These are phyloP conservation scores for Macrophya annulata DNA, from an alignment of 2,888 invertebrate genomes.

Conservation along the genomic window DNA sequence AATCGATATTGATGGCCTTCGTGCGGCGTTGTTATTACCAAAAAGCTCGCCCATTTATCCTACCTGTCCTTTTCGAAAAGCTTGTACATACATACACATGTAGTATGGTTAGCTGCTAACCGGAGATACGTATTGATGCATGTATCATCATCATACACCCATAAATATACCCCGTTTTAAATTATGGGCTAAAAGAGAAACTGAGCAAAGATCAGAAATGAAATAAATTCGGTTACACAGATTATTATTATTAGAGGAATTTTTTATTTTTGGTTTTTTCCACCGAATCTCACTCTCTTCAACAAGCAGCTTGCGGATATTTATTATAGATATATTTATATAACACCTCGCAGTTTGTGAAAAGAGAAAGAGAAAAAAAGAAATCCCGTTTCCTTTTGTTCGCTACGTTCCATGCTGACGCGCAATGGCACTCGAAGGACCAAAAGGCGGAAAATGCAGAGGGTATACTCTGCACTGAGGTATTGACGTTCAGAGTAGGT, in stretches of 20 bases:
- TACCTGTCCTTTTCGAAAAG: not conserved
- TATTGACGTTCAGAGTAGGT: conserved; percentile 36
- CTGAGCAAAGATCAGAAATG: not conserved
- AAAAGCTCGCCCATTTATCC: not conserved
- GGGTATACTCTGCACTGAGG: conserved; percentile 28
- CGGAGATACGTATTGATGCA: not conserved
- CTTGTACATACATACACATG: not conserved
- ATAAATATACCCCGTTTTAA: not conserved
- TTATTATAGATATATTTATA: not conserved
- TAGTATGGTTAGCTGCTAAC: not conserved
- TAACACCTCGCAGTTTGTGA: not conserved
- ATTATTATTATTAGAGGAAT: not conserved
- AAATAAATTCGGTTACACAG: not conserved
- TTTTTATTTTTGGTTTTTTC: no score
- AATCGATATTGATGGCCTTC: conserved; percentile 44
- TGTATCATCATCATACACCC: not conserved
- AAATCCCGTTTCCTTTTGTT: conserved; percentile 9
- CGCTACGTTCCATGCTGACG: not conserved
- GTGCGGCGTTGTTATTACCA: conserved; percentile 10
- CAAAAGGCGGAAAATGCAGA: conserved; percentile 48
- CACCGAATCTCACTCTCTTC: not conserved
- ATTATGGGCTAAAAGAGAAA: not conserved
- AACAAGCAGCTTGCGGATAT: not conserved
- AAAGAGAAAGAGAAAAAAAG: not conserved
- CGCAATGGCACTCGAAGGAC: conserved; percentile 30